Evolutionary conservation across 2,888 invertebrate species (phyloP).

Genomic region (Rugalucina vietnamica): DNA sequence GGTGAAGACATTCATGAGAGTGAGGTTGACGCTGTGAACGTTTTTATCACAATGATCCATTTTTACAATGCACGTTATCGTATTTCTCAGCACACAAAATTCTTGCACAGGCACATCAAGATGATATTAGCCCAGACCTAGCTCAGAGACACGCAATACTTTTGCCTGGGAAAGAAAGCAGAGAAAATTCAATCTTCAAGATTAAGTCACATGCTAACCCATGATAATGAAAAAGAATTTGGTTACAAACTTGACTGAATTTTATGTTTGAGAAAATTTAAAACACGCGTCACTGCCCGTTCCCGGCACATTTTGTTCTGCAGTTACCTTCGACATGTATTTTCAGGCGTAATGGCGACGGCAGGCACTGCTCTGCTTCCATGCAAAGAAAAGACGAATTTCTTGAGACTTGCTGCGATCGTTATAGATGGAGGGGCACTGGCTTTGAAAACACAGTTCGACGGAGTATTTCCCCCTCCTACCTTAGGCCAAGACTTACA

Average conservation of each 20-base stretch:
- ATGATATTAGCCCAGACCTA: no score
- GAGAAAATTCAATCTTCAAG: neutral
- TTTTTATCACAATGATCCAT: no score
- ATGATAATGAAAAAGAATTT: neutral
- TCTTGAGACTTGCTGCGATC: slow-evolving; percentile 7
- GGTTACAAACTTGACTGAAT: neutral
- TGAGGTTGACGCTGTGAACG: no score
- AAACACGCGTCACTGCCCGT: neutral
- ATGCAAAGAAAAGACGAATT: slow-evolving; percentile 20
- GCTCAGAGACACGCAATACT: no score
- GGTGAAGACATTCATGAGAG: no score
- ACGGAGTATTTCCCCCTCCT: neutral
- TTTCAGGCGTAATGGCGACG: slow-evolving; percentile 10
- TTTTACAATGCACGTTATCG: no score
- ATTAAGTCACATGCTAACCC: neutral
- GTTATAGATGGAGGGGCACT: slow-evolving; percentile 34
- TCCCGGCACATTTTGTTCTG: neutral
- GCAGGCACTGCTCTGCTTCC: neutral
- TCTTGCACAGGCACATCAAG: no score
- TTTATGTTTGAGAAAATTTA: neutral
- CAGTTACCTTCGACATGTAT: no score
- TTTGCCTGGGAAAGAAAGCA: neutral
- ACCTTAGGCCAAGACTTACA: slow-evolving; percentile 4
- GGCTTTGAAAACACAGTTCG: slow-evolving; percentile 11
- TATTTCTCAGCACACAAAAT: no score